These are phyloP conservation scores for Heteronetta atricapilla DNA, from an alignment of 2,113 vertebrate genomes.

Conservation along the genomic window DNA sequence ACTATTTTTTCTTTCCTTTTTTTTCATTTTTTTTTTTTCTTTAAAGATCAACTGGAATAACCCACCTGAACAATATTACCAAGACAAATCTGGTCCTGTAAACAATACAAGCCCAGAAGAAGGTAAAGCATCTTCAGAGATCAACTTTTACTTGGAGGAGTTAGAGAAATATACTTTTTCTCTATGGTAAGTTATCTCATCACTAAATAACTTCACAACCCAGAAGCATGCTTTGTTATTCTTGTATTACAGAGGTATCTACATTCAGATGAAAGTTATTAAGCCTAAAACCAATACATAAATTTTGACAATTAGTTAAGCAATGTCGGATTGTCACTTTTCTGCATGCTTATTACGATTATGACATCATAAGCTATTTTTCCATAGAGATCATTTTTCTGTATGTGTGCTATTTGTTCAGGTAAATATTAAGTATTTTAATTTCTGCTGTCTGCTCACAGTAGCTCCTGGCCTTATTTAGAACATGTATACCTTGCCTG, in stretches of 20 bases:
- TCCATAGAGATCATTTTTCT: background rate
- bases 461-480: background rate
- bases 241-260: background rate
- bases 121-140: background rate
- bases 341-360: background rate
- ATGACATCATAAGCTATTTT: background rate
- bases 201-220: background rate
- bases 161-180: slow-evolving; percentile 75
- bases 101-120: background rate
- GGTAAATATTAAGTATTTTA: background rate
- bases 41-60: slow-evolving; percentile 17
- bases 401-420: background rate
- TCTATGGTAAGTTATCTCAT: slow-evolving; percentile 69
- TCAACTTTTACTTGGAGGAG: slow-evolving; percentile 64
- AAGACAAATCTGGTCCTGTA: background rate
- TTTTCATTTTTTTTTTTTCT: background rate
- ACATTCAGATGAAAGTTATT: background rate
- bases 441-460: background rate
- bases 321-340: background rate
- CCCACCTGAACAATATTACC: background rate
- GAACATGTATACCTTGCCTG: background rate
- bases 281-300: background rate
- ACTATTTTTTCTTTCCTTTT: background rate
- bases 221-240: background rate
- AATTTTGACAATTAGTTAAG: background rate